Evolutionary conservation across 2,888 invertebrate species (phyloP), one percentile per base, ranked within the genome.

Genomic region (Petrophora chlorosata): DNA sequence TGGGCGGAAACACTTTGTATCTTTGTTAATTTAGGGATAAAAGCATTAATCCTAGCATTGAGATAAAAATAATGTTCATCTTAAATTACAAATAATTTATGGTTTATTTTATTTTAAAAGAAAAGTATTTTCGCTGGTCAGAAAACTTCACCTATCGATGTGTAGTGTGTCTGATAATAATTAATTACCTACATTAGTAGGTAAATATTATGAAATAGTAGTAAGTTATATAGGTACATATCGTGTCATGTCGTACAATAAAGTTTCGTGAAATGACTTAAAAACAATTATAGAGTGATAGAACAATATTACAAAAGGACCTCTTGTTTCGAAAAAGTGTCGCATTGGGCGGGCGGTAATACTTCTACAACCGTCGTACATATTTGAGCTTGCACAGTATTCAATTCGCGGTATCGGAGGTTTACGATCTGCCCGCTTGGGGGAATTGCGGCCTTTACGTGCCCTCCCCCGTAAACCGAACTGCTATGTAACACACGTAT

Each of bases 321-420:
- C 41, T 49, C 28, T 43, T 59, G 58, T 49, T 61, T 52, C 45
- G 39, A 41, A 60, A 61, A 58, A 59, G 41, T 40, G 52, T 51
- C 41, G 46, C 61, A 53, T 62, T 59, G 68, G 67, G 63, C 63
- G 71, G 67, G 65, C 53, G 64, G 59, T 59, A 66, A 26, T 26
- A 74, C 74, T 74, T 63, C 59, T 67, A 75, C 76, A 76, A 73
- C 69, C 70, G 70, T 61, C 71, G 70, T 79, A 81, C 80, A 79
- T 82, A 83, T 82, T 82, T 75, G 82, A 73, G 74, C 78, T 74
- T 73, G 73, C 73, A 58, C 76, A 73, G 79, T 79, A 82, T 86
- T 86, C 85, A 85, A 87, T 87, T 83, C 85, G 85, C 68, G 85
- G 85, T 87, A 85, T 86, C 86, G 81, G 74, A 85, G 85, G 83